Base-by-base conservation (phyloP, 1,140 invertebrate species). In the Drosophila quadrilineata region DNA sequence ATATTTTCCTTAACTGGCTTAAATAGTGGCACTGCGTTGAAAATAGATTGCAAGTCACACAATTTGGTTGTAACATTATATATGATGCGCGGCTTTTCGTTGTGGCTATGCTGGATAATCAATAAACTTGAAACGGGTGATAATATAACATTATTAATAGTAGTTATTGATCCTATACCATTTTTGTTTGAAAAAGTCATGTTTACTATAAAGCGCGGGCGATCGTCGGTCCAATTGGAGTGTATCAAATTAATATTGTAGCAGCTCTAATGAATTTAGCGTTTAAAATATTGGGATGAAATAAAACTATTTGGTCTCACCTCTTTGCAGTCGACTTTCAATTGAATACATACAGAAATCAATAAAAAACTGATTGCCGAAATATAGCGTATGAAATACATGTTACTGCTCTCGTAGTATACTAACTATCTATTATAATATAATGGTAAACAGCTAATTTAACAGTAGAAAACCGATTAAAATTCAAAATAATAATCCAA, bases 1-100 rank as follows among this genome's bases (percentile, higher is more conserved):
- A 84, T 53, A 12, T 38, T 79, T 21, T 84, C 79, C 57, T 73
- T 85, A 17, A 49, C 79, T 1, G 77, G 60, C 38, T 84, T 84
- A 16, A 84, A 85, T 1, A 84, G 60, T 8, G 77, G 77, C 8
- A 84, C 79, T 4, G 79, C 49, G 22, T 84, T 85, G 12, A 85
- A 43, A 6, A 84, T 43, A 1, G 31, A 22, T 33, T 77, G 74
- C 19, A 84, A 45, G 6, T 60, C 54, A 29, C 77, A 84, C n/a
- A 84, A 35, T 48, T 67, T 85, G 5, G 80, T 79, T 4, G 77
- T 68, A 16, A 72, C 70, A 45, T 84, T 84, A 38, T 84, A 84
- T 8, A 84, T 67, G 2, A 71, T 71, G 1, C 66, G 65, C 1
- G 68, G 14, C 14, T 62, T 74, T 16, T 58, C 57, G 6, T 57